Percentiles rank a stretch among this genome's conserved stretches.
Conservation (phyloP, 92 coral and sea anemone genomes). For the Epizoanthus illoricatus region DNA sequence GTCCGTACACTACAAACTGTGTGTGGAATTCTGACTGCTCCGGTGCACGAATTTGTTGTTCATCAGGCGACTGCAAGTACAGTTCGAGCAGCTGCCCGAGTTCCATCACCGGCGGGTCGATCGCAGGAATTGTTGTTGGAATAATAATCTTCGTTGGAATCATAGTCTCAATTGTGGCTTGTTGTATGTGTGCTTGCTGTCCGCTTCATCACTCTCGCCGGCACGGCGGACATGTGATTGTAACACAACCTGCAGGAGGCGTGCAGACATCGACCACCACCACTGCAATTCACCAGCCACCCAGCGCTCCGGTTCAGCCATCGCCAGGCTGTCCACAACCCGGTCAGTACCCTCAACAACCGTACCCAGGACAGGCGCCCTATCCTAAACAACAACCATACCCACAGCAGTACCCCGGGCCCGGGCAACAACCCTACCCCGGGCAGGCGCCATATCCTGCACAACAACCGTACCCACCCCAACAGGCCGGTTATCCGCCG, state of each 20-base stretch:
- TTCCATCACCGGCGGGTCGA: background rate
- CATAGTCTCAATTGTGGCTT: background rate
- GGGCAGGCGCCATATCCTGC: background rate
- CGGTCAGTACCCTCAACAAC: background rate
- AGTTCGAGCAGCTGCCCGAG: background rate
- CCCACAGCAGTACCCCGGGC: background rate
- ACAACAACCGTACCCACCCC: conserved; percentile 12
- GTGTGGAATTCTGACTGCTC: conserved; percentile 18
- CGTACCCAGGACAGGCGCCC: background rate
- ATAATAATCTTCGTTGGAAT: conserved; percentile 4
- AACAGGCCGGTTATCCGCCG: no score
- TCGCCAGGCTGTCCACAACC: conserved; percentile 3
- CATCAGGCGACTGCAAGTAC: conserved; percentile 28
- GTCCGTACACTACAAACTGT: conserved; percentile 20
- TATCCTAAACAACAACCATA: background rate
- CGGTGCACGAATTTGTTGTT: conserved; percentile 25
- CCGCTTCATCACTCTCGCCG: conserved; percentile 13
- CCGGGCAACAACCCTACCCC: background rate
- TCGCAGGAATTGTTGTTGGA: conserved; percentile 19
- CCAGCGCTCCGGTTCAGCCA: background rate
- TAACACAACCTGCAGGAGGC: background rate
- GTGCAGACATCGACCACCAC: background rate
- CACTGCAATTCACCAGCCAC: background rate
- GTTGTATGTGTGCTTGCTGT: conserved; percentile 18
- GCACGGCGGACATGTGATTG: conserved; percentile 1